A percentile compares a stretch with the other conserved stretches of the same genome.
These are phyloP conservation scores for Elachura formosa DNA, from an alignment of 2,113 vertebrate genomes.

Conservation along the genomic window DNA sequence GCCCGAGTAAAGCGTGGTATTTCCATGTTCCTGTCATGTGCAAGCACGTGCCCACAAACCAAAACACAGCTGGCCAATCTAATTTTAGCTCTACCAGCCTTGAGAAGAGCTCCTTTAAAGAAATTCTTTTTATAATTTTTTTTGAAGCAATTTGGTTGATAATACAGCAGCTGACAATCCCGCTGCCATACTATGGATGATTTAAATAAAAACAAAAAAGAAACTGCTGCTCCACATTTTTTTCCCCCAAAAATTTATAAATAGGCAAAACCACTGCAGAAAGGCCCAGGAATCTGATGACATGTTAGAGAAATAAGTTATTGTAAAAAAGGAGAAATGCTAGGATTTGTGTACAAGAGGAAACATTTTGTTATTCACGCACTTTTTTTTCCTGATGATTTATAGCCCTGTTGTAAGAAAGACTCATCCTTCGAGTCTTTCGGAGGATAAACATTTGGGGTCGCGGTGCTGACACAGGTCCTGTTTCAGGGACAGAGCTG, in stretches of 20 bases:
- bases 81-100: slow-evolving; percentile 74
- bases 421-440: neutral
- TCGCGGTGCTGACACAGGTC: neutral
- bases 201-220: slow-evolving; percentile 51
- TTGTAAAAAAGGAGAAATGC: neutral
- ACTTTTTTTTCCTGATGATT: neutral
- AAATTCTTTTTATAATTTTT: slow-evolving; percentile 60
- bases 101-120: slow-evolving; percentile 73
- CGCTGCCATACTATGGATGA: slow-evolving; percentile 33
- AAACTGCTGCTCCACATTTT: slow-evolving; percentile 29
- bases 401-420: neutral
- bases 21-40: slow-evolving; percentile 68
- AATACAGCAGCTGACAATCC: slow-evolving; percentile 71
- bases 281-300: slow-evolving; percentile 38
- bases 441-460: neutral
- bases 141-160: slow-evolving; percentile 69
- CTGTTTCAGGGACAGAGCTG: no score
- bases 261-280: slow-evolving; percentile 5
- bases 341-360: neutral
- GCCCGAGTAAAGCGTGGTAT: slow-evolving; percentile 18
- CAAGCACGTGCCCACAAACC: slow-evolving; percentile 68
- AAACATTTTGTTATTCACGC: neutral
- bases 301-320: neutral
- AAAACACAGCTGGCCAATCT: slow-evolving; percentile 77
- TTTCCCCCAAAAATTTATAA: neutral